Percentiles rank a stretch among this genome's conserved stretches.
These are phyloP conservation scores for Euthynnus affinis DNA, from an alignment of 2,797 vertebrate genomes.

Conservation along the genomic window DNA sequence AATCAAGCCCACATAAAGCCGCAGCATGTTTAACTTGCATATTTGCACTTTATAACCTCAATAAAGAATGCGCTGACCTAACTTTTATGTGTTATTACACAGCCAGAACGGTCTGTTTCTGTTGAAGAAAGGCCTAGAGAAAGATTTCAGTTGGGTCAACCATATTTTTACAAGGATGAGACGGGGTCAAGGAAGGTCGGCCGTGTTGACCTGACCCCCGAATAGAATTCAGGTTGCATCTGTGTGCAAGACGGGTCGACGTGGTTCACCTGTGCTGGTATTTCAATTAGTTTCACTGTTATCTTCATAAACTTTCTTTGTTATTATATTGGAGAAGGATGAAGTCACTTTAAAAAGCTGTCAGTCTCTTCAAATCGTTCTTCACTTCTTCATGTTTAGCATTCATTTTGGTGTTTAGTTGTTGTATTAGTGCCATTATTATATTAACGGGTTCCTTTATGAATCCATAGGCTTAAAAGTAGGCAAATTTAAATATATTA, in stretches of 20 bases:
- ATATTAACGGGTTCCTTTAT: too few relatives aligned
- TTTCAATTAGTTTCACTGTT: not conserved
- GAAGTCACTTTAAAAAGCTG: too few relatives aligned
- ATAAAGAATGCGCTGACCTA: not conserved
- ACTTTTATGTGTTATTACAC: not conserved
- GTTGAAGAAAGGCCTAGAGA: not conserved
- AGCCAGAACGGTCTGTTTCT: not conserved
- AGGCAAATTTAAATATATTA: too few relatives aligned
- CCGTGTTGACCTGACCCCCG: constrained; percentile 27
- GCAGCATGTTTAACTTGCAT: not conserved
- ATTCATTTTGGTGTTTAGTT: not conserved
- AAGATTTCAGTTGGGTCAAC: not conserved
- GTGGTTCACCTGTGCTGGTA: not conserved
- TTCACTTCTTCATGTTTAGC: not conserved
- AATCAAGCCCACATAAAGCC: not conserved
- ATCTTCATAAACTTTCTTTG: not conserved
- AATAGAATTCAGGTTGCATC: constrained; percentile 8
- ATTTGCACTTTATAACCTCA: not conserved
- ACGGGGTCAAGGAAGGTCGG: constrained; percentile 33
- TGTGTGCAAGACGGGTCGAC: constrained; percentile 25
- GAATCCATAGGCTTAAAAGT: too few relatives aligned
- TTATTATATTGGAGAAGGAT: not conserved
- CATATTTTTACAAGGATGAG: not conserved
- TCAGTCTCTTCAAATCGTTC: not conserved
- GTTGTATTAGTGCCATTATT: not conserved